phyloP scores from a whole-genome alignment of 2,797 vertebrate genomes.

The Anguilla anguilla region DNA sequence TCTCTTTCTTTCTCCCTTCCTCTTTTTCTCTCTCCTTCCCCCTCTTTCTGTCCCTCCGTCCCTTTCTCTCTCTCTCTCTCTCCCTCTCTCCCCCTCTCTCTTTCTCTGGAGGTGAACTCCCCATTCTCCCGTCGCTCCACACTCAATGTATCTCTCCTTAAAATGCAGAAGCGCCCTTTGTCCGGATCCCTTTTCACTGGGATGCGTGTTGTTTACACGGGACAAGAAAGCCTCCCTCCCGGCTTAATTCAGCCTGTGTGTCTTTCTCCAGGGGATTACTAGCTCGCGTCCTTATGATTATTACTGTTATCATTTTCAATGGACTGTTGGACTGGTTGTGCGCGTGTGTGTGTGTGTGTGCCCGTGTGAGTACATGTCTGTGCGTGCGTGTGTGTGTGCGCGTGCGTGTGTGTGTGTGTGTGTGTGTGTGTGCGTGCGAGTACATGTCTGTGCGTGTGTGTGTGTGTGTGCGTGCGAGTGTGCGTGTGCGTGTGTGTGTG shows the following conservation, averaged over 20 bases:
- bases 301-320: neutral
- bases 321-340: slow-evolving; percentile 32
- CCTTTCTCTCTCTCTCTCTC: neutral
- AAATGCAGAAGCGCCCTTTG: slow-evolving; percentile 60
- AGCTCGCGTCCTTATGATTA: neutral
- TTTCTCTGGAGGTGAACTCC: neutral
- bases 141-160: slow-evolving; percentile 65
- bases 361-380: slow-evolving; percentile 33
- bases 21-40: neutral
- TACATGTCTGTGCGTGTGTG: slow-evolving; percentile 11
- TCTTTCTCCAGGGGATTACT: slow-evolving; percentile 35
- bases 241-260: slow-evolving; percentile 68
- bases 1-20: neutral
- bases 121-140: slow-evolving; percentile 44
- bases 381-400: slow-evolving; percentile 24
- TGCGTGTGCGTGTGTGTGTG: slow-evolving; percentile 44
- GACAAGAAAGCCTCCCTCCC: slow-evolving; percentile 62
- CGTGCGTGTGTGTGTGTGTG: slow-evolving; percentile 49
- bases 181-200: slow-evolving; percentile 72
- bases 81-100: neutral
- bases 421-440: slow-evolving; percentile 34
- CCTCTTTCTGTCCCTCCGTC: neutral
- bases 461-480: slow-evolving; percentile 32
- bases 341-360: slow-evolving; percentile 43
- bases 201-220: slow-evolving; percentile 66